Evolutionary conservation across 1,140 invertebrate genomes (phyloP), one percentile per base, ranked within the genome.

Genomic region (Zelostemma sp.): DNA sequence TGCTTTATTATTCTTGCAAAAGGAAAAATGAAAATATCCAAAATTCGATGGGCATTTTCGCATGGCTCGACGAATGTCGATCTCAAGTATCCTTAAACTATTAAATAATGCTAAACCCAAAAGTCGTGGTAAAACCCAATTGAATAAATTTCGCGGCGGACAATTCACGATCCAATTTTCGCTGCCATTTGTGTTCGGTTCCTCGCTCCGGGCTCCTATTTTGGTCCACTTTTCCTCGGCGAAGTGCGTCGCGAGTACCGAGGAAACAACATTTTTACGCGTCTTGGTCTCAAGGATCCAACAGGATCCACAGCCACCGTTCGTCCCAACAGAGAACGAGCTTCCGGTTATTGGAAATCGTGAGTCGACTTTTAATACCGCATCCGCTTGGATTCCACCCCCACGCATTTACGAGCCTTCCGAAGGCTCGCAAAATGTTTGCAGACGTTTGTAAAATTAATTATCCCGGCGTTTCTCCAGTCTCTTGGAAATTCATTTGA

Each of bases 311-410:
- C 43, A 43, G 45, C 40, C 50, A 57, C 51, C 57, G 64, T 57
- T 57, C 59, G 59, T 25, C 54, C 33, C 21, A 38, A 28, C 41
- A 57, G 41, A 31, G 59, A 62, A 68, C 59, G 67, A 70, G 72
- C 61, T 68, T 68, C 64, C 68, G 72, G 58, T 74, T 74, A 74
- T 74, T 71, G 72, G 72, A 74, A 74, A 71, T 71, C 64, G 68
- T 74, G 72, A 58, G 64, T 11, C 55, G 72, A 74, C 60, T 74
- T 40, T 35, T n/a, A 49, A 68, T 51, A 68, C 21, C 45, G 40
- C 40, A 31, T 19, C 55, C 41, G 48, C 43, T 11, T 8, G 18
- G 41, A 55, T 58, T 68, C 62, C 51, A 54, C 41, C 48, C 53
- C 50, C 6, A 40, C 55, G 43, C 55, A 58, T 35, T 65, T 65